These are phyloP conservation scores for Dicerorhinus sumatrensis DNA, from an alignment of 2,113 vertebrate species.

Conservation along the genomic window DNA sequence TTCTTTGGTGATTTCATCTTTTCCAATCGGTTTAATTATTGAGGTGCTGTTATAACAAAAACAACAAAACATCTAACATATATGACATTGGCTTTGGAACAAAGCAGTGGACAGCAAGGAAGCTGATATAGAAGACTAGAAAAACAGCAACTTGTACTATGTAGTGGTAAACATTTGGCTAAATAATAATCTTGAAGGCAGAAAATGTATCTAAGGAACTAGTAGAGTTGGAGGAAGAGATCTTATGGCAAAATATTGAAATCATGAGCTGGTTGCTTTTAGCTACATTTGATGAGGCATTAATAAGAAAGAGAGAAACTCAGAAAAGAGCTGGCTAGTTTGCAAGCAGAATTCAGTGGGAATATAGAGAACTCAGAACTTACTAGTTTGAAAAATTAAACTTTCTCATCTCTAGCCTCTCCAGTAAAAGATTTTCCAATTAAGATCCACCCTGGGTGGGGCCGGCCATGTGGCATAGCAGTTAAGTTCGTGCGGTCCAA, in stretches of 20 bases:
- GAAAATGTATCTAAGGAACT: conserved; percentile 16
- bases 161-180: conserved; percentile 14
- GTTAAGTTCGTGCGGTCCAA: too few relatives aligned
- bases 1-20: conserved; percentile 22
- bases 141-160: conserved; percentile 10
- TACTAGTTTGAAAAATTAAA: conserved; percentile 15
- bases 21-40: conserved; percentile 28
- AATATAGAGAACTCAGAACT: conserved; percentile 4
- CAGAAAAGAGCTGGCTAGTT: conserved; percentile 21
- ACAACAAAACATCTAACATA: conserved; percentile 3
- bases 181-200: conserved; percentile 31
- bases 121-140: conserved; percentile 6
- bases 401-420: conserved; percentile 36
- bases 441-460: background rate
- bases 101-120: background rate
- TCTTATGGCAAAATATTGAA: conserved; percentile 18
- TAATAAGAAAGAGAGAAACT: conserved; percentile 7
- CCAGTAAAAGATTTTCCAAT: conserved; percentile 51
- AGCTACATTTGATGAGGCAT: conserved; percentile 8
- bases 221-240: background rate
- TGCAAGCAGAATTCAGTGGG: background rate
- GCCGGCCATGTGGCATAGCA: too few relatives aligned
- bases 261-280: background rate
- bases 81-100: background rate
- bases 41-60: conserved; percentile 23